These are phyloP conservation scores for Bolborhynchus lineola DNA, from an alignment of 2,113 vertebrate species.

Conservation along the genomic window DNA sequence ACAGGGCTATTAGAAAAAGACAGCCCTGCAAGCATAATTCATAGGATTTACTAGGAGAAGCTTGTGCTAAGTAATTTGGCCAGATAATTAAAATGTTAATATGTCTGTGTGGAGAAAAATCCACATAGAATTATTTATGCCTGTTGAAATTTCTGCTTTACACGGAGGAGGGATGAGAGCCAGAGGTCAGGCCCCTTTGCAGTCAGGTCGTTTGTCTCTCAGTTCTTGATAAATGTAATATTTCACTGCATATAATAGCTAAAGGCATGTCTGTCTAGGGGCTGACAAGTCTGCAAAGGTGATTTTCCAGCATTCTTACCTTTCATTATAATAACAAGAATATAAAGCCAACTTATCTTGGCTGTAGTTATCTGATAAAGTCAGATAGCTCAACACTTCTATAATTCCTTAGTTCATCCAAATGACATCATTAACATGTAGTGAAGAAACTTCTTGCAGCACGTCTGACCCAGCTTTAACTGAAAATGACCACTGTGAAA, in stretches of 20 bases:
- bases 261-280: constrained; percentile 2
- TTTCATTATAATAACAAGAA: constrained; percentile 19
- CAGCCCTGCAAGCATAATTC: background rate
- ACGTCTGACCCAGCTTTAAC: background rate
- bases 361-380: constrained; percentile 20
- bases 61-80: background rate
- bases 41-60: background rate
- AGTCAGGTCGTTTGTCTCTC: constrained; percentile 7
- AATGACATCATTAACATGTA: constrained; percentile 8
- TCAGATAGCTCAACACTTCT: constrained; percentile 23
- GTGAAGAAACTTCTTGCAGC: background rate
- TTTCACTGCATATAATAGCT: background rate
- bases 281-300: background rate
- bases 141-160: background rate
- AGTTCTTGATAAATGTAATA: constrained; percentile 3
- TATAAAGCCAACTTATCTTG: constrained; percentile 32
- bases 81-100: background rate
- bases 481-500: background rate
- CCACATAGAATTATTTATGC: background rate
- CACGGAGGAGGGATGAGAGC: background rate
- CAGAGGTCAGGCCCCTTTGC: background rate
- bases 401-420: background rate
- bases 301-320: constrained; percentile 50
- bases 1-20: background rate
- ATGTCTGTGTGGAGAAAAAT: background rate